A percentile compares a stretch with the other conserved stretches of the same genome.
phyloP scores from a whole-genome alignment of 1,140 invertebrate species.

The Oedothorax gibbosus region DNA sequence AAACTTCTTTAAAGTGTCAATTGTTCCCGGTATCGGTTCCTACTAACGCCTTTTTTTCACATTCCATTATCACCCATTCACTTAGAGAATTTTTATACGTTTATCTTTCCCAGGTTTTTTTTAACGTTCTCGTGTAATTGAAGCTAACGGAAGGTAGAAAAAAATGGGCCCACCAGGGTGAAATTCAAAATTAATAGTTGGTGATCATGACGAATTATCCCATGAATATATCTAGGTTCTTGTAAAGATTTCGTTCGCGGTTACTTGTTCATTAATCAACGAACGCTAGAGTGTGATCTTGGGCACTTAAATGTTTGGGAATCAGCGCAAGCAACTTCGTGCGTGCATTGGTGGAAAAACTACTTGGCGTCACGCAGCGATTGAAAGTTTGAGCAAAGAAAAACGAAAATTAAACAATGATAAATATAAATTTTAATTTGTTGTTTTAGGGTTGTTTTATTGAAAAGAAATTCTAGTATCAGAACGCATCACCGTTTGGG shows the following conservation, averaged over 20 bases:
- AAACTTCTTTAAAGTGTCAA: constrained; percentile 48
- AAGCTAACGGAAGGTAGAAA: constrained; percentile 1
- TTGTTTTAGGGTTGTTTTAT: no score
- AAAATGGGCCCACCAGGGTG: constrained; percentile 16
- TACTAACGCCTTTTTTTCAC: constrained; percentile 21
- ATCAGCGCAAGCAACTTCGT: constrained; percentile 17
- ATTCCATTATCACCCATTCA: constrained; percentile 21
- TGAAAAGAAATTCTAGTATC: no score
- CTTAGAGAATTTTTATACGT: constrained; percentile 37
- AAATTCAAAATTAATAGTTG: constrained; percentile 49
- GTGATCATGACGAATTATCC: constrained; percentile 48
- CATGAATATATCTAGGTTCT: constrained; percentile 39
- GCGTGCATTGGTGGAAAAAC: constrained; percentile 18
- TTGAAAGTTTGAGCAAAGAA: not conserved
- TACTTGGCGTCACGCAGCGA: constrained; percentile 20
- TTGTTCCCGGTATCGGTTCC: constrained; percentile 21
- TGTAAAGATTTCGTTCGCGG: constrained; percentile 40
- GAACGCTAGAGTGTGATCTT: constrained; percentile 24
- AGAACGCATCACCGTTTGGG: no score
- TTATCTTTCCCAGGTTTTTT: constrained; percentile 21
- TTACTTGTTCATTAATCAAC: constrained; percentile 34
- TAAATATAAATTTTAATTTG: not conserved
- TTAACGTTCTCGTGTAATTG: constrained; percentile 15
- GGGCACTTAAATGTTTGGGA: constrained; percentile 13
- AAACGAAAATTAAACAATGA: not conserved